These are phyloP conservation scores for Leptopilina boulardi DNA, from an alignment of 1,140 invertebrate species.

Conservation along the genomic window DNA sequence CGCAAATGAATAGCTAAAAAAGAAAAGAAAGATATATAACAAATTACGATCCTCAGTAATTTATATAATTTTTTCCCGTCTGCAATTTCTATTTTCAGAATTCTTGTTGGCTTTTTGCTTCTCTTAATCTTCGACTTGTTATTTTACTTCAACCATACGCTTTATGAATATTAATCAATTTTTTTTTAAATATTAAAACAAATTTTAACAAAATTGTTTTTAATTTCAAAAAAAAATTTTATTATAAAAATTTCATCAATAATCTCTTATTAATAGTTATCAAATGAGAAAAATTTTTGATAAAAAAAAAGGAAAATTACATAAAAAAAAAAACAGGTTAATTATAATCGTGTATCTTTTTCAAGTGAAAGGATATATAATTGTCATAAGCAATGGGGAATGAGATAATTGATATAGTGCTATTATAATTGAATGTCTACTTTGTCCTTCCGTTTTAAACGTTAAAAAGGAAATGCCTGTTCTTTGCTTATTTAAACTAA, in stretches of 20 bases:
- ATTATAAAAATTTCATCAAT: too few relatives aligned
- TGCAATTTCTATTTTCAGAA: constrained; percentile 4
- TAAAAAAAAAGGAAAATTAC: too few relatives aligned
- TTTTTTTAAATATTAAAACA: too few relatives aligned
- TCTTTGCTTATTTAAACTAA: constrained; percentile 6
- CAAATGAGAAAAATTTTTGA: too few relatives aligned
- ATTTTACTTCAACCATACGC: background rate
- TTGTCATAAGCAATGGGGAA: constrained; percentile 42
- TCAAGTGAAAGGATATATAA: constrained; percentile 34
- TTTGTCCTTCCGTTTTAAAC: constrained; percentile 37
- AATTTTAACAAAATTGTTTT: too few relatives aligned
- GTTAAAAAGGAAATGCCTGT: constrained; percentile 51
- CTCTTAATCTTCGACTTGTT: background rate
- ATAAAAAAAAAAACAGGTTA: constrained; percentile 42
- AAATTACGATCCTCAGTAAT: background rate
- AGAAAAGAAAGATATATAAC: background rate
- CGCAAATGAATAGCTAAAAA: background rate
- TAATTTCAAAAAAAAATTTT: too few relatives aligned
- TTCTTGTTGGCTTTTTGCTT: background rate
- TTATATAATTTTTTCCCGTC: background rate
- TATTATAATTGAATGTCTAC: constrained; percentile 53
- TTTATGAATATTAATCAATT: too few relatives aligned
- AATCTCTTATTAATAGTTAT: too few relatives aligned
- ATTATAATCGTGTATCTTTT: background rate
- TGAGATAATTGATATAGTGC: constrained; percentile 52